Evolutionary conservation across 2,888 invertebrate genomes (phyloP), one percentile per base, ranked within the genome.

Genomic region (Notodonta dromedarius): DNA sequence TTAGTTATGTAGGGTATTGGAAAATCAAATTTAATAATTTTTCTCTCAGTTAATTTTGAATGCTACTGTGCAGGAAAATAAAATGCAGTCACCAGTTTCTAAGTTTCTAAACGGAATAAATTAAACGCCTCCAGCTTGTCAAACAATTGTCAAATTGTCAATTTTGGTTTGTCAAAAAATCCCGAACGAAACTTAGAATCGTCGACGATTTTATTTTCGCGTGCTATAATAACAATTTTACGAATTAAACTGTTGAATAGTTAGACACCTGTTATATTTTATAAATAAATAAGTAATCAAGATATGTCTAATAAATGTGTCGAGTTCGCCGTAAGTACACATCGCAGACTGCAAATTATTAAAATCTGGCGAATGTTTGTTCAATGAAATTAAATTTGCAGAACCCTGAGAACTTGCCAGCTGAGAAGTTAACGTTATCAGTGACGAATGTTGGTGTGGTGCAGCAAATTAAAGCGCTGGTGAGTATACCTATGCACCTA

Each of bases 391-490:
- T 14, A 63, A 35, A 51, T 86, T 79, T 70, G 5, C 81, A 96
- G 95, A 95, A 96, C 80, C 94, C 94, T 32, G 88, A 94, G 53
- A 94, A 94, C 74, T 87, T 94, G 68, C 94, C 95, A 0, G 89
- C 95, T 57, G 95, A 94, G 74, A 85, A 88, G 56, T 71, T 94
- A 59, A 87, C 84, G 14, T 71, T 95, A 58, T 73, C 79, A 14
- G 81, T 94, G 4, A 85, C 85, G 39, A 91, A 92, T 65, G 90
- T 94, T 66, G 96, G 96, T 9, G 87, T 95, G 13, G 78, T 88
- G 5, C 89, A 92, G 63, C 85, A 91, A 70, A 85, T 96, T 56
- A 94, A 95, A 69, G 96, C 96, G 58, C 89, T 97, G 91, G 96
- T 96, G 89, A 91, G 91, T 76, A 24, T 24, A 24, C 24, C 24